A percentile compares a stretch with the other conserved stretches of the same genome.
Conservation (phyloP, 2,797 vertebrate species). For the Gouania willdenowi region DNA sequence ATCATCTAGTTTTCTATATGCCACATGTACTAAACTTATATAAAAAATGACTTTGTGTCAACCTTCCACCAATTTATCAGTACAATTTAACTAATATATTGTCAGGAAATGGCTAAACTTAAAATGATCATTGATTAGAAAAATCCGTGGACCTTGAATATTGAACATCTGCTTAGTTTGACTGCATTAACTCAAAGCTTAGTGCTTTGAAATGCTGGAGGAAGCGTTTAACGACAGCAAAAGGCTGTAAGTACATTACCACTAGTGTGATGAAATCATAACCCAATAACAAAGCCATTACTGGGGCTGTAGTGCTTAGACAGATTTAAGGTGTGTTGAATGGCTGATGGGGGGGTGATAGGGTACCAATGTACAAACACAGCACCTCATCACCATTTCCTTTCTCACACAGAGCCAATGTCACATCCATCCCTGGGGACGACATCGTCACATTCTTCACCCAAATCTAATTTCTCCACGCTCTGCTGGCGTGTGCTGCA, state of each 20-base stretch:
- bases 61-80: too few relatives aligned
- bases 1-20: too few relatives aligned
- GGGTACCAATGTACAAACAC: constrained; percentile 47
- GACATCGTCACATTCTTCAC: constrained; percentile 67
- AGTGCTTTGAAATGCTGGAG: constrained; percentile 34
- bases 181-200: constrained; percentile 58
- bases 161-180: constrained; percentile 47
- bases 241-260: constrained; percentile 59
- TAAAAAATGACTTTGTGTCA: too few relatives aligned
- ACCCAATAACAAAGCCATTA: constrained; percentile 69
- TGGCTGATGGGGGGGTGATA: constrained; percentile 21
- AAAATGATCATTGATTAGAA: constrained; percentile 12
- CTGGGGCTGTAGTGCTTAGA: constrained; percentile 40
- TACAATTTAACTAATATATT: too few relatives aligned
- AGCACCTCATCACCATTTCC: constrained; percentile 60
- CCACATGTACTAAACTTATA: too few relatives aligned
- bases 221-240: constrained; percentile 53
- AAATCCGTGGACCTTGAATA: constrained; percentile 41
- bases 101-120: constrained; percentile 7
- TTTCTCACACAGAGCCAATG: constrained; percentile 60
- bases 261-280: constrained; percentile 59
- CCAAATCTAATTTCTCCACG: constrained; percentile 70
- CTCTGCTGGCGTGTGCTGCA: constrained; percentile 62
- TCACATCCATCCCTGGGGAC: constrained; percentile 63
- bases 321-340: constrained; percentile 34